Conservation (phyloP, 37 sponge, comb jelly and placozoan genomes). For the Eunapius fragilis region DNA sequence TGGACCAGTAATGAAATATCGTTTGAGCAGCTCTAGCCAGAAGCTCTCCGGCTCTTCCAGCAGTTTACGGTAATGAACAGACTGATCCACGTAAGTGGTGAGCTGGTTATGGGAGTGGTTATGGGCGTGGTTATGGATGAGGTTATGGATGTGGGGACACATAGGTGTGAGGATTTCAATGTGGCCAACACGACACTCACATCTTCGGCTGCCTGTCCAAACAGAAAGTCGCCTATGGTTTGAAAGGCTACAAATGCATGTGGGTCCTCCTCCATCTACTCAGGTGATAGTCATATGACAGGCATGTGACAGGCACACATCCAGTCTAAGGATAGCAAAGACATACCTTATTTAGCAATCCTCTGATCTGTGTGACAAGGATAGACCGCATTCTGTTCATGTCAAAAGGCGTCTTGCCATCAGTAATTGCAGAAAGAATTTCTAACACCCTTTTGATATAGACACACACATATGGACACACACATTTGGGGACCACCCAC, state of each 20-base stretch:
- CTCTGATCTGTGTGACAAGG: slow-evolving; percentile 43
- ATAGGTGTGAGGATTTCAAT: too few relatives aligned
- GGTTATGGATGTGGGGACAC: too few relatives aligned
- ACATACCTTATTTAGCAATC: slow-evolving; percentile 47
- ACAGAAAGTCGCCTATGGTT: slow-evolving; percentile 87
- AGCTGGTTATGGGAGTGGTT: too few relatives aligned
- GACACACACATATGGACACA: neutral
- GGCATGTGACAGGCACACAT: too few relatives aligned
- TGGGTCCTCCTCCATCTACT: slow-evolving; percentile 71
- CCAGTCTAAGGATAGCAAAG: too few relatives aligned
- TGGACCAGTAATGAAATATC: slow-evolving; percentile 70
- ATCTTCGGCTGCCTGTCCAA: slow-evolving; percentile 41
- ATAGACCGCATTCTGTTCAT: slow-evolving; percentile 72
- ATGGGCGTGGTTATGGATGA: neutral
- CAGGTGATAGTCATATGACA: neutral
- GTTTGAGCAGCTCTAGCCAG: slow-evolving; percentile 70
- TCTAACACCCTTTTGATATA: slow-evolving; percentile 54
- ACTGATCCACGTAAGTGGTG: slow-evolving; percentile 37
- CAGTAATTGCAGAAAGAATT: slow-evolving; percentile 40
- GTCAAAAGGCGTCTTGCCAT: slow-evolving; percentile 58
- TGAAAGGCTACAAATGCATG: slow-evolving; percentile 71
- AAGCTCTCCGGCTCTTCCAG: slow-evolving; percentile 56
- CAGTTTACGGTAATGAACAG: slow-evolving; percentile 42
- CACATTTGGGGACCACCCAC: neutral
- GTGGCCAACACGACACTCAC: slow-evolving; percentile 13